phyloP scores from a whole-genome alignment of 2,113 vertebrate genomes.

The Eurystomus gularis region DNA sequence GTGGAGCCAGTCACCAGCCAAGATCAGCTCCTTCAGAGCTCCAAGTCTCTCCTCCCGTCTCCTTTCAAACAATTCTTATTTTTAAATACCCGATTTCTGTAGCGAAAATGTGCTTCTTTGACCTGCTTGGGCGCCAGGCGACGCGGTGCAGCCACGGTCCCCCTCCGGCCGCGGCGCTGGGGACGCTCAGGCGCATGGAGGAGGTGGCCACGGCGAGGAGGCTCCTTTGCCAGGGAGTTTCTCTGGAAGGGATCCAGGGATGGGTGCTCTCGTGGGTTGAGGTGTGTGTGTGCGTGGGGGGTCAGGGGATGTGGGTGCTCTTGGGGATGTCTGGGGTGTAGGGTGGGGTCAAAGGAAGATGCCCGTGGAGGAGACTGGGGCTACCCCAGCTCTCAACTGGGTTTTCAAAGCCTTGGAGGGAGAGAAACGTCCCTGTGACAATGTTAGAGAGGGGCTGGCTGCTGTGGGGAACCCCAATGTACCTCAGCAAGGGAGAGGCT shows the following conservation, averaged over 20 bases:
- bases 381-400: background rate
- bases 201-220: background rate
- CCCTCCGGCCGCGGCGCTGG: background rate
- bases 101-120: constrained; percentile 80
- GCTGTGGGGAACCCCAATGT: background rate
- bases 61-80: constrained; percentile 2
- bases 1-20: background rate
- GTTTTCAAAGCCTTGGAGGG: background rate
- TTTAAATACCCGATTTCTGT: constrained; percentile 77
- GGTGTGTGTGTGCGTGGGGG: background rate
- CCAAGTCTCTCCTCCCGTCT: constrained; percentile 44
- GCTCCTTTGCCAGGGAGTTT: constrained; percentile 22
- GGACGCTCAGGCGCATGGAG: background rate
- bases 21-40: background rate
- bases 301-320: background rate
- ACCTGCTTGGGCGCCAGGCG: constrained; percentile 67
- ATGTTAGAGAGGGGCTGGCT: background rate
- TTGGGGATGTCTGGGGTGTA: rapidly evolving
- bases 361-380: background rate
- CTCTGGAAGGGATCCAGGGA: constrained; percentile 20
- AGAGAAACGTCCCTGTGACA: rapidly evolving
- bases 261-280: background rate
- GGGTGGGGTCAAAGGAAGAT: background rate
- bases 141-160: constrained; percentile 17
- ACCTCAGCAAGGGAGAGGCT: background rate